These are phyloP conservation scores for Andrena flavipes DNA, from an alignment of 2,888 invertebrate genomes.

Conservation along the genomic window DNA sequence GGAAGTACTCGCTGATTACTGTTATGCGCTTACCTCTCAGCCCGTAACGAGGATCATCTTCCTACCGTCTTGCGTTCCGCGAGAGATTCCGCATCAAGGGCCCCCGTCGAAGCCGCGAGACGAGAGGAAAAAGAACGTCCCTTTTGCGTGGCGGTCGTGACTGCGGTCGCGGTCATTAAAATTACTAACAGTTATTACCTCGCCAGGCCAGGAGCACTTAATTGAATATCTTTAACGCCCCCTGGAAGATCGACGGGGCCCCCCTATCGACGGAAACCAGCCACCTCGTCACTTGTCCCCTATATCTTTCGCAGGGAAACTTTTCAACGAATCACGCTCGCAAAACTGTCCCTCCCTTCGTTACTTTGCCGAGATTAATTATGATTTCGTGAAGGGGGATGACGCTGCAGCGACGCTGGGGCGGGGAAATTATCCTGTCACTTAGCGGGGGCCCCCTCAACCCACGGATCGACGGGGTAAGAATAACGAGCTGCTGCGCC, in stretches of 20 bases:
- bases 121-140: slow-evolving; percentile 52
- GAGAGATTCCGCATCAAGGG: slow-evolving; percentile 63
- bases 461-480: slow-evolving; percentile 42
- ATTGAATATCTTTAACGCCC: slow-evolving; percentile 72
- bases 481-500: slow-evolving; percentile 49
- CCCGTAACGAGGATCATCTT: slow-evolving; percentile 76
- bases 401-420: slow-evolving; percentile 60
- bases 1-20: slow-evolving; percentile 77
- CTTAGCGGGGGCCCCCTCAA: slow-evolving; percentile 55
- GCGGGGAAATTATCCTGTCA: slow-evolving; percentile 62
- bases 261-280: slow-evolving; percentile 27
- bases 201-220: slow-evolving; percentile 58
- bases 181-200: slow-evolving; percentile 60
- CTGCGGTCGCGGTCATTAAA: slow-evolving; percentile 57
- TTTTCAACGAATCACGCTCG: slow-evolving; percentile 69
- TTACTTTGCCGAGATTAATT: slow-evolving; percentile 70
- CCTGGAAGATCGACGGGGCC: slow-evolving; percentile 65
- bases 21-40: slow-evolving; percentile 72
- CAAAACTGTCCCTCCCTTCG: slow-evolving; percentile 24
- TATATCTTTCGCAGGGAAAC: slow-evolving; percentile 42
- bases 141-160: slow-evolving; percentile 41
- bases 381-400: slow-evolving; percentile 63
- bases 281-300: slow-evolving; percentile 21
- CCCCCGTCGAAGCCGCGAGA: slow-evolving; percentile 40
- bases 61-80: slow-evolving; percentile 75